Conservation (phyloP, 2,888 invertebrate genomes). For the Thyatira batis region DNA sequence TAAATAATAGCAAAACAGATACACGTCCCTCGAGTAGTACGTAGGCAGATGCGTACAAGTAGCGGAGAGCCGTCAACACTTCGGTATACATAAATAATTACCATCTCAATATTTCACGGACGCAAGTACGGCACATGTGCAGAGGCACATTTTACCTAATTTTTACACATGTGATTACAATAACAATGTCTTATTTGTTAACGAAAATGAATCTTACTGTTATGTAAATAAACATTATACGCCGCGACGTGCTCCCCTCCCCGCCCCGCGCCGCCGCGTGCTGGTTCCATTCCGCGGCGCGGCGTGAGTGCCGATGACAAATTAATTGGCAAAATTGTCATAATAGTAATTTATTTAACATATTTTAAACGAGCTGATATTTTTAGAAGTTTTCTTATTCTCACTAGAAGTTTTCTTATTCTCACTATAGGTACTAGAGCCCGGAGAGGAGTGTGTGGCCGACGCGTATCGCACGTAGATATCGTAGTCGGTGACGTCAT, state of each 20-base stretch:
- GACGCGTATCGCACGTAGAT: too few relatives aligned
- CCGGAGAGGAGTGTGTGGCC: too few relatives aligned
- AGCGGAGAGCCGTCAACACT: not conserved
- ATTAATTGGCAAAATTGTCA: not conserved
- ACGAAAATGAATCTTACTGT: not conserved
- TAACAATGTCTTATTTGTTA: not conserved
- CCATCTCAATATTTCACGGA: not conserved
- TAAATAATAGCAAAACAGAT: too few relatives aligned
- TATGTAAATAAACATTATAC: not conserved
- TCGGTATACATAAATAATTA: not conserved
- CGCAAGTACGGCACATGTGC: not conserved
- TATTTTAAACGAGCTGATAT: not conserved
- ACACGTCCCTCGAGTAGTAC: too few relatives aligned
- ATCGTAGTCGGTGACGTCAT: not conserved
- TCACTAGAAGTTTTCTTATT: not conserved
- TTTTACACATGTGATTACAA: too few relatives aligned
- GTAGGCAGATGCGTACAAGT: not conserved
- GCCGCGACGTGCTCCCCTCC: not conserved
- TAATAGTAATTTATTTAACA: not conserved
- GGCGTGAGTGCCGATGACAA: not conserved
- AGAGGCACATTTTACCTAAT: not conserved
- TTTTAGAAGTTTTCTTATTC: not conserved
- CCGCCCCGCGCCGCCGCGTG: too few relatives aligned
- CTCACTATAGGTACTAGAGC: too few relatives aligned
- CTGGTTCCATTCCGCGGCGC: too few relatives aligned